phyloP scores from a whole-genome alignment of 2,888 invertebrate genomes.

The Callyntrura sp. region DNA sequence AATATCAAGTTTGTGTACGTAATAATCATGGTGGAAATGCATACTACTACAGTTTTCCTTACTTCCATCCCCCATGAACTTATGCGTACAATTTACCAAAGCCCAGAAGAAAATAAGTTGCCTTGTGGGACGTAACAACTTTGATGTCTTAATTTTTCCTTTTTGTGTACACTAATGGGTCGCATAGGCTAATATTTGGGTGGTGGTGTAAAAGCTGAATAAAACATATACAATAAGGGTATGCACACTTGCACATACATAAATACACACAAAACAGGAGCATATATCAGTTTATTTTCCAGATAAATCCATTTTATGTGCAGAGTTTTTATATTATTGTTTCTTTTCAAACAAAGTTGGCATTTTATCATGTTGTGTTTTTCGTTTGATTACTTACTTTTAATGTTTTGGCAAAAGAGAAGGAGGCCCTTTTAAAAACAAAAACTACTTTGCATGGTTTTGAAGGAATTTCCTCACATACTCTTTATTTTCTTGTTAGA shows the following conservation, averaged over 20 bases:
- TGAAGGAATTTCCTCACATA: conserved; percentile 50
- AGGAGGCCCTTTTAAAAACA: conserved; percentile 51
- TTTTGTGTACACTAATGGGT: conserved; percentile 73
- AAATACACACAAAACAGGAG: too few species aligned
- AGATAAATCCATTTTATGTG: background rate
- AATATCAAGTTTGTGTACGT: conserved; percentile 33
- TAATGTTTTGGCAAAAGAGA: conserved; percentile 46
- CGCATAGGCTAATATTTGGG: conserved; percentile 31
- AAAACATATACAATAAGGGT: background rate
- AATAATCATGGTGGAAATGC: conserved; percentile 30
- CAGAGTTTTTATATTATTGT: background rate
- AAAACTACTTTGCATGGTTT: conserved; percentile 52
- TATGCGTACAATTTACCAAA: conserved; percentile 8
- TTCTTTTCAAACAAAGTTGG: conserved; percentile 48
- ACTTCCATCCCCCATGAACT: conserved; percentile 6
- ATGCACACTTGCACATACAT: background rate
- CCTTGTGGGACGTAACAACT: conserved; percentile 79
- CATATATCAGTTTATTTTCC: too few species aligned
- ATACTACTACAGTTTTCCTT: background rate
- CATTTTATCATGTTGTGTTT: conserved; percentile 34
- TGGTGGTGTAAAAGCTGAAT: background rate
- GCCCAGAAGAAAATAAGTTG: conserved; percentile 58
- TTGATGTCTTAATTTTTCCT: conserved; percentile 82
- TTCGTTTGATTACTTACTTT: conserved; percentile 58
- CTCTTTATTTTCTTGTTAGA: conserved; percentile 53